Base-by-base conservation (phyloP, 2,113 vertebrate genomes). In the Ameiurus melas region DNA sequence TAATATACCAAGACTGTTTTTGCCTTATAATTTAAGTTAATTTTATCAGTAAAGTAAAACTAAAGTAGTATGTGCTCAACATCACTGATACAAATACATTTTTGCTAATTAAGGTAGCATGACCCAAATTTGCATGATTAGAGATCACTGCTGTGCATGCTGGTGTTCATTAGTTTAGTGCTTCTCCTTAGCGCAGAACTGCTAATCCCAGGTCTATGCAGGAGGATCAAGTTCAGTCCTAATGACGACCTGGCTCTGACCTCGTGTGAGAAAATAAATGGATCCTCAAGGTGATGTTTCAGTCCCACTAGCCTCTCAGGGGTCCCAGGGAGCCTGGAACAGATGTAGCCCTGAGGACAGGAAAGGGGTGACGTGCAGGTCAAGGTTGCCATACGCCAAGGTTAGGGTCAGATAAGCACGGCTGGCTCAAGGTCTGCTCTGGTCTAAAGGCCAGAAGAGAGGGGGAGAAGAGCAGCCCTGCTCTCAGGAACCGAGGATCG, bases 351-450 rank as follows among this genome's bases (percentile, higher is more conserved):
- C 94, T 88, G 93, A 95, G 95, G 94, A 95, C 89, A 92, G 93
- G 90, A 90, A 95, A 91, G 87, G 93, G 95, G 94, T 95, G 94
- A 96, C 93, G 92, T 94, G 92, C 90, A 92, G 95, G 95, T 96
- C 95, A 96, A 96, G 95, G 95, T 95, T 94, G 95, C 95, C 95
- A 96, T 96, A 96, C 95, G 95, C 95, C 95, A 96, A 95, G 94
- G 95, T 95, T 94, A 95, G 95, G 95, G 95, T 95, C 95, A 96
- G 94, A 95, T 96, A 95, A 96, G 95, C 95, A 93, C 87, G 91
- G 92, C 94, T 95, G 94, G 92, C 94, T 95, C 83, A 60, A 83
- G 94, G 94, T 94, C 94, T 92, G 93, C 93, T 89, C 93, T 92
- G 93, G 93, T 93, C 94, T 94, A 94, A 92, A 84, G 92, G 95